Percentiles rank a stretch among this genome's conserved stretches.
These are phyloP conservation scores for Drosophila yakuba DNA, from an alignment of 1,140 invertebrate genomes.

Conservation along the genomic window DNA sequence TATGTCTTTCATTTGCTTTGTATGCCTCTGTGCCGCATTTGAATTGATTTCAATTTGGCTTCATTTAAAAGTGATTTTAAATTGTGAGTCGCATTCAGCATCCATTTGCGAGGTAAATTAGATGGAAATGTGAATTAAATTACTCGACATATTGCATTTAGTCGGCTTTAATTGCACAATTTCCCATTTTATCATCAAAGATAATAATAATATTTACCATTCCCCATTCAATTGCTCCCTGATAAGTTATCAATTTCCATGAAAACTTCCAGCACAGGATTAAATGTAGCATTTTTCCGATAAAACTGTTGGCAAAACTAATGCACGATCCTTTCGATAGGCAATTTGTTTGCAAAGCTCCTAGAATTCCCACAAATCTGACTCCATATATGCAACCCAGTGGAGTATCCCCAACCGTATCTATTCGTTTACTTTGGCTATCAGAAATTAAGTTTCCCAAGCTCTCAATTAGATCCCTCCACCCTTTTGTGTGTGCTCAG, in stretches of 20 bases:
- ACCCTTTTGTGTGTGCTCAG: not conserved
- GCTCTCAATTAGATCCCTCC: constrained; percentile 17
- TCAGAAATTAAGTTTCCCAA: constrained; percentile 47
- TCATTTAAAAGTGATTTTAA: constrained; percentile 36
- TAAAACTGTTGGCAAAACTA: constrained; percentile 23
- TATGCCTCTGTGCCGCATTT: constrained; percentile 11
- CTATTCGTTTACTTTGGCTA: constrained; percentile 45
- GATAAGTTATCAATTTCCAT: constrained; percentile 21
- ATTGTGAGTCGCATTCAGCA: constrained; percentile 6
- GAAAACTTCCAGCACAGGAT: not conserved
- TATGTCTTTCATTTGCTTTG: constrained; percentile 21
- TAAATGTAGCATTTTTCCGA: not conserved
- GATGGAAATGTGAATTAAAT: constrained; percentile 14
- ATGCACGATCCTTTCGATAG: constrained; percentile 33
- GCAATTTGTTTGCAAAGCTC: constrained; percentile 40
- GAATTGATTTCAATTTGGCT: constrained; percentile 44
- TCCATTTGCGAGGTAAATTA: not conserved
- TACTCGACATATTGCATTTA: constrained; percentile 5
- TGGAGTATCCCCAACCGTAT: constrained; percentile 9
- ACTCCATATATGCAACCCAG: constrained; percentile 6
- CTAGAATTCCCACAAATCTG: constrained; percentile 19
- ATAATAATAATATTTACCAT: constrained; percentile 22
- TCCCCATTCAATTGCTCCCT: not conserved
- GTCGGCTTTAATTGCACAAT: not conserved
- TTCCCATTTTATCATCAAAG: not conserved